Base-by-base conservation (phyloP, 2,113 vertebrate species). In the Paracanthobrama guichenoti region DNA sequence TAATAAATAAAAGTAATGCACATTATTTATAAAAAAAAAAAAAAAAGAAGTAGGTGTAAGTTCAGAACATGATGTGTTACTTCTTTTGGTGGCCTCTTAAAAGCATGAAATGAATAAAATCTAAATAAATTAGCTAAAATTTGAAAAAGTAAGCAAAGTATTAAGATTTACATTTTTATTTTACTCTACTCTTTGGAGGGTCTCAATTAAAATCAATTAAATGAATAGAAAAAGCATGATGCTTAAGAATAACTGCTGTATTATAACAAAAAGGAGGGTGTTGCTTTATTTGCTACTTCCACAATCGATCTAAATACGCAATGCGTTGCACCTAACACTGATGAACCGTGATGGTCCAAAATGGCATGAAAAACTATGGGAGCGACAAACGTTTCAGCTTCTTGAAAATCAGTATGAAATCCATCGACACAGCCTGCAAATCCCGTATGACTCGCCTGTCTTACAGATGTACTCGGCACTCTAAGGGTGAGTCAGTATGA, bases 341-440 rank as follows among this genome's bases (percentile, higher is more conserved):
- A 31, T 35, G 35, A 31, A 6, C 44, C 7, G 10, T 10, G 8
- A 53, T 18, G 14, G 44, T 3, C 50, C 18, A 76, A 28, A 55
- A 35, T 20, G 10, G 1, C n/a, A 12, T 35, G 14, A 31, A 53
- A 75, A 53, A 24, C 24, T 75, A 53, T 11, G 16, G 3, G 7
- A 74, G 14, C n/a, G 50, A 10, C 10, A 4, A 75, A 28, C 1
- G 9, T 75, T 55, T 35, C 18, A 75, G 16, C 28, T 31, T 20
- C 46, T 75, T 75, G 22, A 75, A 55, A 75, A 53, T 16, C 16
- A 53, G 16, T 57, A 77, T 78, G 75, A 59, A 78, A 59, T 78
- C 75, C 53, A 59, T 35, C 12, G 22, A 42, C 50, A 59, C 53
- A 11, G 4, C 16, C 24, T 44, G 74, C 22, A 48, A 73, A 60